Conservation (phyloP, 1,140 invertebrate species). For the Maconellicoccus hirsutus region DNA sequence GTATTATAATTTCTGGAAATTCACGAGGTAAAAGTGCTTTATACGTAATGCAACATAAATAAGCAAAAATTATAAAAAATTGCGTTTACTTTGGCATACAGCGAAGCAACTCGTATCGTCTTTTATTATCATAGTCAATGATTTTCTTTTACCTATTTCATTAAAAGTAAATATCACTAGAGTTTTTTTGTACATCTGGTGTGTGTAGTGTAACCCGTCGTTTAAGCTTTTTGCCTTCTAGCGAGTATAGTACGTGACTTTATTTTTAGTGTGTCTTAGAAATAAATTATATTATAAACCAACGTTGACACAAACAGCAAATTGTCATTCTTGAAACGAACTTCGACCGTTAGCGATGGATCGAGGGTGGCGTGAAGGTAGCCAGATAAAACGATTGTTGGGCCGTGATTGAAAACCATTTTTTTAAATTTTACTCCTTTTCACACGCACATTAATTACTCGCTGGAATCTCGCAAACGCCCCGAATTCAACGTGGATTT, state of each 20-base stretch:
- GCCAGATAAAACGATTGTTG: background rate
- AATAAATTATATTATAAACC: conserved; percentile 6
- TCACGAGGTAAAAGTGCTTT: no score
- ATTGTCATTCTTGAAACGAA: conserved; percentile 9
- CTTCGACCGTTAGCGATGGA: background rate
- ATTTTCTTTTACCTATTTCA: background rate
- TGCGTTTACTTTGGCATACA: conserved; percentile 2
- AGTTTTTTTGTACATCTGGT: background rate
- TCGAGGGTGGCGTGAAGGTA: background rate
- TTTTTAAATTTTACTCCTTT: background rate
- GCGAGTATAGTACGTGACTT: background rate
- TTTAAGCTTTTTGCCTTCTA: background rate
- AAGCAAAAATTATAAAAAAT: background rate
- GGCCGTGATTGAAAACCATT: background rate
- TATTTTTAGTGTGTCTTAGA: conserved; percentile 9
- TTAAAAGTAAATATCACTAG: background rate
- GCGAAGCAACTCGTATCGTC: background rate
- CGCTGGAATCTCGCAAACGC: background rate
- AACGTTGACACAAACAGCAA: background rate
- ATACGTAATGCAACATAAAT: background rate
- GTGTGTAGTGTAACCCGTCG: background rate
- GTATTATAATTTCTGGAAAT: no score
- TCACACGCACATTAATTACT: background rate
- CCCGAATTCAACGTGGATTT: background rate
- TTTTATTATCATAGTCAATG: background rate